Evolutionary conservation across 1,140 invertebrate species (phyloP).

Genomic region (Heliconius himera): DNA sequence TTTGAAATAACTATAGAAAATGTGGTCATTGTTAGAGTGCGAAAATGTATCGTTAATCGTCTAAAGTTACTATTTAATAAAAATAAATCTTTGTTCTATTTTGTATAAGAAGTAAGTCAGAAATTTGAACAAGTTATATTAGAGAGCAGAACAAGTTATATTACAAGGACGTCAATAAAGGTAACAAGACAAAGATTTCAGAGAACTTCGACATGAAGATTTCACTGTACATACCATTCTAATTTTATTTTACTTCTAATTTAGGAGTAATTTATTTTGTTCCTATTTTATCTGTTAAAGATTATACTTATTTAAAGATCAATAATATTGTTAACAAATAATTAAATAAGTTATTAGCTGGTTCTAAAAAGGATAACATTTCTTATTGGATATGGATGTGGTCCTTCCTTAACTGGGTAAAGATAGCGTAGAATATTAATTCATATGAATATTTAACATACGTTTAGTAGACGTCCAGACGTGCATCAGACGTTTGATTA

Average conservation of each 20-base stretch:
- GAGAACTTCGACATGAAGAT: neutral
- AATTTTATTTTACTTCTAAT: neutral
- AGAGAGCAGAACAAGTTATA: neutral
- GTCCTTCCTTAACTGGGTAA: neutral
- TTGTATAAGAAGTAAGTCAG: neutral
- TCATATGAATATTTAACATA: neutral
- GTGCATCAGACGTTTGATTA: neutral
- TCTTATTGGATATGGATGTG: neutral
- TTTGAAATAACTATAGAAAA: too few relatives aligned
- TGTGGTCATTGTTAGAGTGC: too few relatives aligned
- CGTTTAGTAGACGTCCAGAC: slow-evolving; percentile 2
- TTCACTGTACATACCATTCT: neutral
- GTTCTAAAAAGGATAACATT: neutral
- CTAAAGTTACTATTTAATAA: too few relatives aligned
- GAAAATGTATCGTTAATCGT: too few relatives aligned
- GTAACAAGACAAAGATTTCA: neutral
- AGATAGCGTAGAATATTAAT: neutral
- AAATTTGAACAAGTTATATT: neutral
- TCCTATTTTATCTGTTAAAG: neutral
- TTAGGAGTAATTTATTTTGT: neutral
- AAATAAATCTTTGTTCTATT: neutral
- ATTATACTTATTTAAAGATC: too few relatives aligned
- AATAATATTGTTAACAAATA: too few relatives aligned
- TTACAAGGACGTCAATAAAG: neutral
- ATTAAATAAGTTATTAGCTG: too few relatives aligned